Evolutionary conservation across 1,140 invertebrate species (phyloP).

Genomic region (Aporrectodea caliginosa): DNA sequence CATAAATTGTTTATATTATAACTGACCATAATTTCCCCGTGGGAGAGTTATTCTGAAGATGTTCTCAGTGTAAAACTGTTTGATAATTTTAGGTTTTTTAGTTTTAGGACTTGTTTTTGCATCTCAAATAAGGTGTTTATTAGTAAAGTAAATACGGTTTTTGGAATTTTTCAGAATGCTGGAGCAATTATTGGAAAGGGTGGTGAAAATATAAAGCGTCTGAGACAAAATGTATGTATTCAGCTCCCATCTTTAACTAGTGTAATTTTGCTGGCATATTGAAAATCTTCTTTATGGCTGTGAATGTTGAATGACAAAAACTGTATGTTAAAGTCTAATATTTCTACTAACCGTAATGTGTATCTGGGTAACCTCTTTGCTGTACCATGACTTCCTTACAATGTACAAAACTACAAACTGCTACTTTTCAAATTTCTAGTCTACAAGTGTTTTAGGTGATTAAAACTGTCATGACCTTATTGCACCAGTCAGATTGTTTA

Average conservation of each 20-base stretch:
- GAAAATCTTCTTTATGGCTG: not conserved
- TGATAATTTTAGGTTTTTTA: not conserved
- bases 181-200: slow-evolving; percentile 94
- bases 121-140: not conserved
- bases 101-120: not conserved
- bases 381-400: too few relatives aligned
- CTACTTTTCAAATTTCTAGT: not conserved
- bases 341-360: not conserved
- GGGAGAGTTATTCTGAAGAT: too few relatives aligned
- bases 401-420: not conserved
- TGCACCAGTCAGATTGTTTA: too few relatives aligned
- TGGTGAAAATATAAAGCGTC: slow-evolving; percentile 87
- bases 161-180: slow-evolving; percentile 60
- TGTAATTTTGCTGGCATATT: not conserved
- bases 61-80: not conserved
- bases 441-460: not conserved
- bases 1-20: not conserved
- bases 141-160: not conserved
- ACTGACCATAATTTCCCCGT: too few relatives aligned
- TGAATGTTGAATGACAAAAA: not conserved
- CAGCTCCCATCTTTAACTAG: not conserved
- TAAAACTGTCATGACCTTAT: not conserved
- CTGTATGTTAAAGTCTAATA: too few relatives aligned
- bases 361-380: not conserved
- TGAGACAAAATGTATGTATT: slow-evolving; percentile 82